These are phyloP conservation scores for Neodiprion lecontei DNA, from an alignment of 1,140 invertebrate species.

Conservation along the genomic window DNA sequence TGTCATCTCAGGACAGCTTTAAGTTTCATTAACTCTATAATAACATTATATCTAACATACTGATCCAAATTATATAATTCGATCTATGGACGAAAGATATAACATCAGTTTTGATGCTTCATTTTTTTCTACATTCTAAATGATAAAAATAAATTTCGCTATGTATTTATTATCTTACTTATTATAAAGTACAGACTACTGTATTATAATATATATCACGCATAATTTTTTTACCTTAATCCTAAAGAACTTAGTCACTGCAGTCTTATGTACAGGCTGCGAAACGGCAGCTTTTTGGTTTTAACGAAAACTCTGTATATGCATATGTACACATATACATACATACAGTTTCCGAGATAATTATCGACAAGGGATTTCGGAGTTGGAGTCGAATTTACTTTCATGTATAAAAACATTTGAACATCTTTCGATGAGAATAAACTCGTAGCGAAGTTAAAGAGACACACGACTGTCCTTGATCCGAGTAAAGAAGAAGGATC, in stretches of 20 bases:
- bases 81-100: too few species aligned
- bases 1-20: constrained; percentile 15
- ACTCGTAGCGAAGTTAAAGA: constrained; percentile 17
- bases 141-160: constrained; percentile 55
- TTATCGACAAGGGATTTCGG: too few species aligned
- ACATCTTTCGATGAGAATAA: constrained; percentile 18
- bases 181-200: not conserved
- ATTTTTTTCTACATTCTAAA: constrained; percentile 40
- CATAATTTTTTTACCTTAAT: not conserved
- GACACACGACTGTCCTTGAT: too few species aligned
- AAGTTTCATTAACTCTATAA: not conserved
- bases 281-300: constrained; percentile 38
- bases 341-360: too few species aligned
- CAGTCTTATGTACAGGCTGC: constrained; percentile 50
- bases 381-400: too few species aligned
- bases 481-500: too few species aligned
- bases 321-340: too few species aligned
- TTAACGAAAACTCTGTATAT: constrained; percentile 19
- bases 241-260: constrained; percentile 36
- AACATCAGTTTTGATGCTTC: not conserved
- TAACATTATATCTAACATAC: constrained; percentile 20
- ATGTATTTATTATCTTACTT: constrained; percentile 41
- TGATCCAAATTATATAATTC: constrained; percentile 20
- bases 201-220: not conserved
- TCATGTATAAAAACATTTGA: constrained; percentile 25